A percentile compares a stretch with the other conserved stretches of the same genome.
phyloP scores from a whole-genome alignment of 2,113 vertebrate species.

The Oophaga pumilio region DNA sequence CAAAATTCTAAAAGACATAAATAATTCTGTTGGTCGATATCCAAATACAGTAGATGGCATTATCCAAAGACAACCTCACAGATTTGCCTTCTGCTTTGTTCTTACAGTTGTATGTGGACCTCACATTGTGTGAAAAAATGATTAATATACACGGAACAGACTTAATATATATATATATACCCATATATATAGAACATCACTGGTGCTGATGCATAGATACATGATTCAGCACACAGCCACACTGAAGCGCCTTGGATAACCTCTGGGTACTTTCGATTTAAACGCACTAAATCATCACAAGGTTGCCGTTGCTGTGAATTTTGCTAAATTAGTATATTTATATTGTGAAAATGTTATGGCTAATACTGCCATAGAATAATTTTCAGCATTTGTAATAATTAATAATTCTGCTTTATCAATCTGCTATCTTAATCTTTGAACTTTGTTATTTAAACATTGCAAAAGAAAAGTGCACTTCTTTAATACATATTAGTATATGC shows the following conservation, averaged over 20 bases:
- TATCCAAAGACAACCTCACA: conserved; percentile 69
- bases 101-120: conserved; percentile 40
- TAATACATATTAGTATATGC: background rate
- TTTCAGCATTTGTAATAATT: background rate
- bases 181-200: conserved; percentile 46
- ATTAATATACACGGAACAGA: conserved; percentile 46
- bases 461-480: background rate
- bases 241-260: conserved; percentile 25
- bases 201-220: background rate
- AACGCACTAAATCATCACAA: background rate
- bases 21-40: conserved; percentile 73
- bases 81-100: conserved; percentile 72
- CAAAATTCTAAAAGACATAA: conserved; percentile 70
- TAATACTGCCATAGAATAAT: background rate
- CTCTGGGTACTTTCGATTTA: conserved; percentile 11
- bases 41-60: conserved; percentile 65
- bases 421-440: background rate
- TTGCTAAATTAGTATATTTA: background rate
- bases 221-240: background rate
- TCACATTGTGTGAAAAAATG: conserved; percentile 48
- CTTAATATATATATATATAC: conserved; percentile 46
- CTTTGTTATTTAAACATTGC: background rate
- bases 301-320: background rate
- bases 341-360: background rate
- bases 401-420: background rate